These are phyloP conservation scores for Mactromeris polynyma DNA, from an alignment of 2,888 invertebrate species.

Conservation along the genomic window DNA sequence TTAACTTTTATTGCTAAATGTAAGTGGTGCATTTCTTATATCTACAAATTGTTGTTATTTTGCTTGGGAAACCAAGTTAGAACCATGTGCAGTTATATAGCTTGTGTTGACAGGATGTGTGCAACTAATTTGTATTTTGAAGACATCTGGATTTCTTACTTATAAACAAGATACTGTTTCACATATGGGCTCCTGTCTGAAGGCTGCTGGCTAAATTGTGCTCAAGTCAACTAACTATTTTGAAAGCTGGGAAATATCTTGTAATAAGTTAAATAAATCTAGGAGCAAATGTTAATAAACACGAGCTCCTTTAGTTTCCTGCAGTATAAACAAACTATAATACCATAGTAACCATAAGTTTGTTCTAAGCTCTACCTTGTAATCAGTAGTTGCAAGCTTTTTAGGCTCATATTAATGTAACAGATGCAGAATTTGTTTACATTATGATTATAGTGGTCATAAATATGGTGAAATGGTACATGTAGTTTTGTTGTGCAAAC, in stretches of 20 bases:
- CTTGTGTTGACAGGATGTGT: background rate
- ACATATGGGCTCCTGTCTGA: background rate
- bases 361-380: background rate
- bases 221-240: background rate
- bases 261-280: slow-evolving; percentile 11
- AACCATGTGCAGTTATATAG: background rate
- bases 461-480: background rate
- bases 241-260: slow-evolving; percentile 9
- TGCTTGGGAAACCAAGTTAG: background rate
- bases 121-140: background rate
- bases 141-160: background rate
- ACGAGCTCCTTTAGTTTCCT: background rate
- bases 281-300: slow-evolving; percentile 7
- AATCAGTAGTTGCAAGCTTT: background rate
- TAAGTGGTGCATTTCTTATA: too few relatives aligned
- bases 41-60: too few relatives aligned
- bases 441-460: slow-evolving; percentile 3
- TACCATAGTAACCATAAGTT: background rate
- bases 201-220: background rate
- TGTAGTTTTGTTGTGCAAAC: background rate
- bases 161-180: background rate
- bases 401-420: background rate
- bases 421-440: slow-evolving; percentile 3
- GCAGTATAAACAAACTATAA: slow-evolving; percentile 5
- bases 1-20: too few relatives aligned